phyloP scores from a whole-genome alignment of 2,113 vertebrate genomes.

The Dendropsophus ebraccatus region DNA sequence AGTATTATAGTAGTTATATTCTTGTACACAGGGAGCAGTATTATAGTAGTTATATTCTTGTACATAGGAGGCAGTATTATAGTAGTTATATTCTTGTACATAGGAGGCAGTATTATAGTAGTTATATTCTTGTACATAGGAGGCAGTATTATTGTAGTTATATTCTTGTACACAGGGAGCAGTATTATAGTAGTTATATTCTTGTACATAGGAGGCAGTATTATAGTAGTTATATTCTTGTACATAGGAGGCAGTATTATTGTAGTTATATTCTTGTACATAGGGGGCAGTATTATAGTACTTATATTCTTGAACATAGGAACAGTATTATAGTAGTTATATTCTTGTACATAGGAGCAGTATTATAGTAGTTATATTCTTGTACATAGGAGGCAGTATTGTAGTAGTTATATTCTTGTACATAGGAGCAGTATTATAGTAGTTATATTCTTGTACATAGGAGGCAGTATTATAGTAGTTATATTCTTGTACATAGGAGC shows the following conservation, averaged over 20 bases:
- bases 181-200: constrained; percentile 4
- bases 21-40: not conserved
- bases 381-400: not conserved
- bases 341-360: not conserved
- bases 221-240: constrained; percentile 6
- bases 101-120: not conserved
- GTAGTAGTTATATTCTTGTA: not conserved
- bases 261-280: not conserved
- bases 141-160: not conserved
- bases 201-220: not conserved
- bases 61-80: not conserved
- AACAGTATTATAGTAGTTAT: not conserved
- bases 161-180: not conserved
- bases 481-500: not conserved
- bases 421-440: not conserved
- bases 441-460: not conserved
- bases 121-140: constrained; percentile 3
- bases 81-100: constrained; percentile 1
- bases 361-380: not conserved
- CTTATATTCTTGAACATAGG: constrained; percentile 3
- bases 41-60: not conserved
- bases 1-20: not conserved
- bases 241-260: not conserved
- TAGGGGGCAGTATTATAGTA: not conserved
- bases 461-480: not conserved